Evolutionary conservation across 2,113 vertebrate genomes (phyloP).

Genomic region (Myrmophylax atrothorax): DNA sequence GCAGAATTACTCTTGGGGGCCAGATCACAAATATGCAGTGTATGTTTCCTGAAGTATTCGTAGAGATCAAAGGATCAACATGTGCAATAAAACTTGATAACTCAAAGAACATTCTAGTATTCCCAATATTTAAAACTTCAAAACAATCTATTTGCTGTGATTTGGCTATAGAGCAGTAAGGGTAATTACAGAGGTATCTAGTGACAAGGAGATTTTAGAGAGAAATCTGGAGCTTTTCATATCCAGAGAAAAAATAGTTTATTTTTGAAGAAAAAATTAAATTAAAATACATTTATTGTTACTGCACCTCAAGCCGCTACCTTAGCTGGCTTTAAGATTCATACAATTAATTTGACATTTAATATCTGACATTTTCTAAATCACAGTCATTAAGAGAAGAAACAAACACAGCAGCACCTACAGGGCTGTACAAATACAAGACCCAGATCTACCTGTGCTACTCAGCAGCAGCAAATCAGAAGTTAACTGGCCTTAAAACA

Average conservation of each 20-base stretch:
- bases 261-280: neutral
- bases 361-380: neutral
- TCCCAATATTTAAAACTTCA: neutral
- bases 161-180: neutral
- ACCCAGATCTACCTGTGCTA: neutral
- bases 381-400: neutral
- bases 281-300: neutral
- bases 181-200: neutral
- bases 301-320: neutral
- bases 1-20: neutral
- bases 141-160: neutral
- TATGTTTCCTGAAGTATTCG: neutral
- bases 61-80: neutral
- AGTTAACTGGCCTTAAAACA: neutral
- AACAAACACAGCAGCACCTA: neutral
- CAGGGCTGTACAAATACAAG: fast-evolving
- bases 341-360: neutral
- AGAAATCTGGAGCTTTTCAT: neutral
- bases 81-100: neutral
- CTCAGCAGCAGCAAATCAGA: neutral
- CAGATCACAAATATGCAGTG: neutral
- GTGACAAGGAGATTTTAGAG: neutral
- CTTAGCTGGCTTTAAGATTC: neutral
- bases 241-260: neutral
- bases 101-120: neutral